Base-by-base conservation (phyloP, 1,140 invertebrate species). In the Drosophila bocqueti region DNA sequence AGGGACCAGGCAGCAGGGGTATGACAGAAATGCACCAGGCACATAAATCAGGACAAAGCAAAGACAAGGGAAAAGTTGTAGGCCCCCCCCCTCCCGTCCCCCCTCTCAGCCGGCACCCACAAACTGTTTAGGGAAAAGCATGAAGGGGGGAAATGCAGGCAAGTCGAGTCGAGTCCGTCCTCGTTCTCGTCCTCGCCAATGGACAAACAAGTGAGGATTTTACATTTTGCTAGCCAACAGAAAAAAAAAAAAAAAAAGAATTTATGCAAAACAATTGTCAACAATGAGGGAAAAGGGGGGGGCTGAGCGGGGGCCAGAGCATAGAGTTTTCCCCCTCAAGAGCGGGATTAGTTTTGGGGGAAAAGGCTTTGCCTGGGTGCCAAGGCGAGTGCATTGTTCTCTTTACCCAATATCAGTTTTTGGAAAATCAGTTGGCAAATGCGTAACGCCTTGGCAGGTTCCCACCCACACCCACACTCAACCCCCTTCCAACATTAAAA, bases 41-140 rank as follows among this genome's bases (percentile, higher is more conserved):
- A 78, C 83, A 86, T 86, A 86, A 86, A 86, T 86, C 83, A 86
- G 81, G 72, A 55, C 80, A 74, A 79, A 47, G 80, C 76, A 87
- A 83, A 86, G 76, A 86, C 76, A 76, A 76, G 81, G 72, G 72
- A 71, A 55, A 54, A 57, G 54, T 57, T 21, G 29, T 18, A 21
- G 8, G 40, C 47, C 16, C 8, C 46, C 55, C 13, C 5, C 5
- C 5, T 0, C 26, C n/a, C n/a, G n/a, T 4, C 11, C 16, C n/a
- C 31, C 9, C 18, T 16, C 40, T 15, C 7, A 5, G 7, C 16
- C 10, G 42, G 16, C 69, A 71, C 69, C 69, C 69, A 73, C 69
- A 62, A 74, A 43, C 38, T 52, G 60, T 59, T 69, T 47, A 69
- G 61, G 45, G 47, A 52, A 72, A 72, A 43, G 40, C 11, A 43